phyloP scores from a whole-genome alignment of 53 echinoderm and acorn worm genomes.

The Glandiceps talaboti region DNA sequence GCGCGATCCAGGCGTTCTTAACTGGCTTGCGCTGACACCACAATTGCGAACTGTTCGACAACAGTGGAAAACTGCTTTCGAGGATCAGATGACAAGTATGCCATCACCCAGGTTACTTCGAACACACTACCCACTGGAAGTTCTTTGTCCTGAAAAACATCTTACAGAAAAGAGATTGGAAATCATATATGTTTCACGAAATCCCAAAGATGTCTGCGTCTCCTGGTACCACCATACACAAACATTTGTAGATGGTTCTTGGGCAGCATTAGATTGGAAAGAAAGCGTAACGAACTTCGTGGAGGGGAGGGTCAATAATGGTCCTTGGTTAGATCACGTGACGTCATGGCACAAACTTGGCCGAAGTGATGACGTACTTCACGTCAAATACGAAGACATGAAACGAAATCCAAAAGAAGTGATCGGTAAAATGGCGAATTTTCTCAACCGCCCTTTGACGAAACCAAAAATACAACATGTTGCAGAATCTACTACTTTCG shows the following conservation, averaged over 20 bases:
- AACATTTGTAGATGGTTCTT: background rate
- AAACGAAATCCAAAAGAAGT: background rate
- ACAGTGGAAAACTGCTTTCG: too few species aligned
- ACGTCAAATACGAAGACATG: background rate
- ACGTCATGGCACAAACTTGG: background rate
- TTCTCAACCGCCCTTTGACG: background rate
- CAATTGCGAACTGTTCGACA: too few species aligned
- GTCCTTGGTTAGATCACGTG: background rate
- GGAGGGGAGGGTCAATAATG: background rate
- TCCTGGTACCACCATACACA: background rate
- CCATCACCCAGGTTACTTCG: background rate
- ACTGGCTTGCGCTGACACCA: background rate
- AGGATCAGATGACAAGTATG: too few species aligned
- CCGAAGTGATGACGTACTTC: background rate
- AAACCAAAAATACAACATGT: background rate
- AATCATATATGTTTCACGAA: background rate
- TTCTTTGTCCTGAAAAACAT: too few species aligned
- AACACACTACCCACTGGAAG: background rate
- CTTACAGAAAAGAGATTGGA: background rate
- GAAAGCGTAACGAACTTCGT: too few species aligned
- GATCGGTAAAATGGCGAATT: background rate
- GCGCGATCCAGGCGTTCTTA: background rate
- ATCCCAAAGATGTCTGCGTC: background rate
- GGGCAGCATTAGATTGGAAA: background rate
- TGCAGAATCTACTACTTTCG: background rate